Base-by-base conservation (phyloP, 2,888 invertebrate genomes). In the Serripes groenlandicus region DNA sequence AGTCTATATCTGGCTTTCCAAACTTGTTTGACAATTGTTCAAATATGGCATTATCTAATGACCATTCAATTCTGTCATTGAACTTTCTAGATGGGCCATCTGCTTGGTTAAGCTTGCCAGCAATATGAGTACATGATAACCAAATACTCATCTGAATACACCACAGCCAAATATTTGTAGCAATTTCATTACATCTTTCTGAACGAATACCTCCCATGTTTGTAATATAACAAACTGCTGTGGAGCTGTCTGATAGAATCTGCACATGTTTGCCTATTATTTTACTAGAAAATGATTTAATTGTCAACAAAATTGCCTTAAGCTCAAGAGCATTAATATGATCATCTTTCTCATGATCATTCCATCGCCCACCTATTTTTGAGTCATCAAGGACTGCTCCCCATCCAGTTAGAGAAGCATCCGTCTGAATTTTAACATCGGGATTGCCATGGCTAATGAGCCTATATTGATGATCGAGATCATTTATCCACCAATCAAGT, bases 261-360 rank as follows among this genome's bases (percentile, higher is more conserved):
- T 35, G 34, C 15, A 85, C 52, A 75, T 87, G 84, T 30, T 42
- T 64, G 32, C 77, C 62, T 52, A 9, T 15, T 15, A 69, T 5
- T 56, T 68, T 72, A 7, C 64, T 52, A 32, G n/a, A 52, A 9
- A 87, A 73, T 49, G 81, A 30, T 49, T 81, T 35, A 15, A 83
- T 7, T 4, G 77, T 75, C 56, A 86, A 81, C 26, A 70, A 37
- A 32, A 75, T 49, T 21, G 83, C 85, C 30, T 23, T n/a, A 1
- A 85, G 21, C 71, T 87, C 87, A n/a, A 79, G 56, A 21, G 56
- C 64, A 78, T 86, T 88, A 5, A 84, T 88, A 54, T 85, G 80
- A 23, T 56, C 42, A 18, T 32, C 18, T n/a, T 35, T 54, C 49
- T 86, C 83, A 37, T 11, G 15, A 35, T 23, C 1, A n/a, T 71